Percentiles rank a stretch among this genome's conserved stretches.
phyloP scores from a whole-genome alignment of 2,888 invertebrate genomes.

The Nomada fucata region DNA sequence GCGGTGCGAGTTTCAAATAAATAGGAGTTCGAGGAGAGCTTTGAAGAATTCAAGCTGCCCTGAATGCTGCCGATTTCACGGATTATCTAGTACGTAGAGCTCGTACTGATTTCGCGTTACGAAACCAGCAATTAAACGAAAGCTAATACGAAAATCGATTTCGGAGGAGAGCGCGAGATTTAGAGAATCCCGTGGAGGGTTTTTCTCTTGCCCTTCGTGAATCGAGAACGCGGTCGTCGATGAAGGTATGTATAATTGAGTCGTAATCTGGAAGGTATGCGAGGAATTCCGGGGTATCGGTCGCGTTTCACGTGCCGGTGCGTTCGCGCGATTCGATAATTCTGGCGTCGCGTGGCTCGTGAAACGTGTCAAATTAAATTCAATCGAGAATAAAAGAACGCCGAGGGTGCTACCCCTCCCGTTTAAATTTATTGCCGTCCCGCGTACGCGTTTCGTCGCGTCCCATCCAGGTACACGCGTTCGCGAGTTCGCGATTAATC shows the following conservation, averaged over 20 bases:
- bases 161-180: neutral
- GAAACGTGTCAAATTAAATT: slow-evolving; percentile 48
- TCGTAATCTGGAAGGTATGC: slow-evolving; percentile 37
- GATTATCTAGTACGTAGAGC: too few relatives aligned
- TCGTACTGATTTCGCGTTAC: too few relatives aligned
- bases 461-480: neutral
- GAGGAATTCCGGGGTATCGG: slow-evolving; percentile 25
- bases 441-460: neutral
- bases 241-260: slow-evolving; percentile 26
- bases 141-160: neutral
- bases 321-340: slow-evolving; percentile 45
- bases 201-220: neutral
- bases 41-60: neutral
- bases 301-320: slow-evolving; percentile 25
- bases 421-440: slow-evolving; percentile 29
- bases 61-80: neutral
- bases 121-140: neutral
- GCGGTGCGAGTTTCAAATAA: slow-evolving; percentile 12
- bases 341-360: slow-evolving; percentile 20
- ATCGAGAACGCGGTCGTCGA: neutral
- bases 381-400: slow-evolving; percentile 28
- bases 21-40: neutral
- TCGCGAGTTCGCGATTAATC: neutral
- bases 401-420: slow-evolving; percentile 6
- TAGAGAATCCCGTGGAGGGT: neutral